Evolutionary conservation across 2,888 invertebrate genomes (phyloP).

Genomic region (Danaus chrysippus): DNA sequence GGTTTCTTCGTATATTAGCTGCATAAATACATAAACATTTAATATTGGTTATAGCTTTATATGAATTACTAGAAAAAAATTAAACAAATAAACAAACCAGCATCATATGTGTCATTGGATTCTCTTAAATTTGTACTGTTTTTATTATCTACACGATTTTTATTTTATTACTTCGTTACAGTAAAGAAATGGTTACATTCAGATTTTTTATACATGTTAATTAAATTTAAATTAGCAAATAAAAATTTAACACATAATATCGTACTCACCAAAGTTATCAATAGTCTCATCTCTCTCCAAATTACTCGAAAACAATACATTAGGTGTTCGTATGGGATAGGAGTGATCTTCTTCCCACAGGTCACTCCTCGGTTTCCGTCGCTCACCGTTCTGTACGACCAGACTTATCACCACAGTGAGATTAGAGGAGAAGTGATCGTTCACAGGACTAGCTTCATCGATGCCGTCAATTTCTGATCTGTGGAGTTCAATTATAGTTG

Average conservation of each 20-base stretch:
- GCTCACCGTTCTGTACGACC: constrained; percentile 84
- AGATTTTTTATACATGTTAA: no score
- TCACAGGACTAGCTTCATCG: constrained; percentile 81
- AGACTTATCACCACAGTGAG: constrained; percentile 85
- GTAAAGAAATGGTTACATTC: no score
- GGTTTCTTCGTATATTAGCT: constrained; percentile 66
- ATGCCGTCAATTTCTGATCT: constrained; percentile 90
- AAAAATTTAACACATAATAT: background rate
- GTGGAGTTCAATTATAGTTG: constrained; percentile 16
- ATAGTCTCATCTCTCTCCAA: constrained; percentile 90
- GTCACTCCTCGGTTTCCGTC: constrained; percentile 82
- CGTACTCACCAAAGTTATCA: constrained; percentile 86
- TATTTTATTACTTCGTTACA: no score
- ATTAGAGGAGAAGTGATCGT: constrained; percentile 84
- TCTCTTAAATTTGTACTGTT: no score
- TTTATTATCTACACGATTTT: no score
- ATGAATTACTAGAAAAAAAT: background rate
- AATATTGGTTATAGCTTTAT: constrained; percentile 14
- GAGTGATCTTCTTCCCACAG: constrained; percentile 87
- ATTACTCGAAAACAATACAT: constrained; percentile 85
- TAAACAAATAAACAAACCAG: constrained; percentile 1
- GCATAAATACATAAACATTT: constrained; percentile 37
- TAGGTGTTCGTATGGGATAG: constrained; percentile 61
- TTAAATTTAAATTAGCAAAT: no score
- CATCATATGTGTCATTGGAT: no score